Conservation (phyloP, 2,888 invertebrate species). For the Thalpophila matura region DNA sequence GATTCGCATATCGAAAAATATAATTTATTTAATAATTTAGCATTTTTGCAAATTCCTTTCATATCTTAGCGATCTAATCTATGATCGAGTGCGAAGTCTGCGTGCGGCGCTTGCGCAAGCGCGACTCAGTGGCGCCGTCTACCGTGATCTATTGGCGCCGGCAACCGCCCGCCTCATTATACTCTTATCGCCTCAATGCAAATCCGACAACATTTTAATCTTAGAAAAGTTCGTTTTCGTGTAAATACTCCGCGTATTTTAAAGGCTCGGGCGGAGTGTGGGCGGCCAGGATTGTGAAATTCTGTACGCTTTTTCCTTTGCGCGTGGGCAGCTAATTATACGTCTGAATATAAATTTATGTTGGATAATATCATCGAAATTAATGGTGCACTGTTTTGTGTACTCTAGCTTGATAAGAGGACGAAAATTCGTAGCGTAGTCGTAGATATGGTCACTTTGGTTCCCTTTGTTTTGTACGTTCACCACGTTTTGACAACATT, state of each 20-base stretch:
- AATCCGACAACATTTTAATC: constrained; percentile 82
- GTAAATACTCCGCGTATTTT: constrained; percentile 80
- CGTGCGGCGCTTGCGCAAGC: constrained; percentile 76
- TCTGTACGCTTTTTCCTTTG: constrained; percentile 80
- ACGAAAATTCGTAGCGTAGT: constrained; percentile 54
- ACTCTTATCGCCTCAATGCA: constrained; percentile 84
- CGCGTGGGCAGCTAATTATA: constrained; percentile 87
- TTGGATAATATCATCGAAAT: constrained; percentile 76
- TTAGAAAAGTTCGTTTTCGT: constrained; percentile 74
- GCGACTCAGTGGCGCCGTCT: constrained; percentile 84
- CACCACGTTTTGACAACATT: constrained; percentile 29
- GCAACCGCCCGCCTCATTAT: constrained; percentile 76
- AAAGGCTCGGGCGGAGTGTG: constrained; percentile 67
- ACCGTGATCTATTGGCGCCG: constrained; percentile 85
- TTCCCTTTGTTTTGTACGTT: constrained; percentile 28
- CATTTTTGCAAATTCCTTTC: constrained; percentile 54
- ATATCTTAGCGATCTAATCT: constrained; percentile 67
- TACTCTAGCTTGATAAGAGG: constrained; percentile 63
- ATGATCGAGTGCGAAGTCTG: constrained; percentile 66
- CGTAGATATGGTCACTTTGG: constrained; percentile 10
- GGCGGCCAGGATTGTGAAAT: constrained; percentile 84
- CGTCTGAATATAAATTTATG: constrained; percentile 80
- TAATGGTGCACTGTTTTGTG: constrained; percentile 70
- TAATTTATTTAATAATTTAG: constrained; percentile 27
- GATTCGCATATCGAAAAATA: constrained; percentile 7